phyloP scores from a whole-genome alignment of 2,113 vertebrate genomes.

The Planiliza haematocheilus region DNA sequence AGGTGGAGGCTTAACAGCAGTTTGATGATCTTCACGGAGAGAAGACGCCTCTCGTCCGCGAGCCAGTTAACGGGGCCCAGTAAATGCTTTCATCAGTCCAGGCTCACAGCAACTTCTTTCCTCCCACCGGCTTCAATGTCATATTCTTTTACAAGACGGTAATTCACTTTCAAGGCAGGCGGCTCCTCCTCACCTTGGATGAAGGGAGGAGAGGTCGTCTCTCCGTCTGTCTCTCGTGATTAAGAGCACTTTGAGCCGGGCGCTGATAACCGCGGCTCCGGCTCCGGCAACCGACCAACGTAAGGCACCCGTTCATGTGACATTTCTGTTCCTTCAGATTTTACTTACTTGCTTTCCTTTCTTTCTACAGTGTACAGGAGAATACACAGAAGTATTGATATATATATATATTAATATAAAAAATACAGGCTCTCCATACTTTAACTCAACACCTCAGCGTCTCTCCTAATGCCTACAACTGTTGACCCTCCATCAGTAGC shows the following conservation, averaged over 20 bases:
- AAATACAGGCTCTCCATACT: slow-evolving; percentile 51
- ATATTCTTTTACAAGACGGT: slow-evolving; percentile 41
- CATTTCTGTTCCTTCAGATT: slow-evolving; percentile 49
- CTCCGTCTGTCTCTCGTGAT: slow-evolving; percentile 45
- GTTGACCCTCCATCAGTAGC: slow-evolving; percentile 39
- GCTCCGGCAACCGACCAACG: slow-evolving; percentile 41
- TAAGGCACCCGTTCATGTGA: slow-evolving; percentile 75
- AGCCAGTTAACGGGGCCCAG: slow-evolving; percentile 22
- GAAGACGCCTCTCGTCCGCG: slow-evolving; percentile 16
- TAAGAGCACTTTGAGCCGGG: slow-evolving; percentile 44
- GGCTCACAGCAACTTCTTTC: not conserved
- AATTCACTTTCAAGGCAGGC: slow-evolving; percentile 34
- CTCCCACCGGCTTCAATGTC: slow-evolving; percentile 6
- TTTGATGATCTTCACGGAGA: slow-evolving; percentile 70
- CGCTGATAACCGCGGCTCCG: slow-evolving; percentile 30
- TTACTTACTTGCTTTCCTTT: slow-evolving; percentile 18
- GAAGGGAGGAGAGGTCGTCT: slow-evolving; percentile 31
- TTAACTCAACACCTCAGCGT: slow-evolving; percentile 43
- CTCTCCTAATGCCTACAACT: slow-evolving; percentile 14
- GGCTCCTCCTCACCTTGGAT: slow-evolving; percentile 36
- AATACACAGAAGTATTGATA: slow-evolving; percentile 51
- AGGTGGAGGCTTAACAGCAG: slow-evolving; percentile 81
- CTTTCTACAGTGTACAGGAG: slow-evolving; percentile 52
- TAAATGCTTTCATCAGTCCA: slow-evolving; percentile 18
- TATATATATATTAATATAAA: slow-evolving; percentile 26